These are phyloP conservation scores for Lasioglossum leucozonium DNA, from an alignment of 2,888 invertebrate genomes.

Conservation along the genomic window DNA sequence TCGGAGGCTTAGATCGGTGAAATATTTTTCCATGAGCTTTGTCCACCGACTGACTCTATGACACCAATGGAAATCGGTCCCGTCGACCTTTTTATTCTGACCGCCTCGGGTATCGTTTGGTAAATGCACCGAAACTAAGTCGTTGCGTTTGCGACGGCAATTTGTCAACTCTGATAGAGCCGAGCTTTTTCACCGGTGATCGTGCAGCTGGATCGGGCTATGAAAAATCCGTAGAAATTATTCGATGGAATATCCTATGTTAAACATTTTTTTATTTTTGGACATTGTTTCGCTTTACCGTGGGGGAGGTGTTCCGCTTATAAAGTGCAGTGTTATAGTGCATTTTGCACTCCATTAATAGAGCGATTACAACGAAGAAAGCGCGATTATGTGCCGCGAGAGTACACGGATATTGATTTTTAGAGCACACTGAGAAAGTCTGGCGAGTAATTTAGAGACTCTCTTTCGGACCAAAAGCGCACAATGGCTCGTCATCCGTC, in stretches of 20 bases:
- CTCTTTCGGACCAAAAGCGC: background rate
- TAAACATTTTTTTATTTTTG: too few relatives aligned
- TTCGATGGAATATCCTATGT: background rate
- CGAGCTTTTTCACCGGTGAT: background rate
- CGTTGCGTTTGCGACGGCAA: background rate
- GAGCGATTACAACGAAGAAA: background rate
- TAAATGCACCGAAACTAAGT: background rate
- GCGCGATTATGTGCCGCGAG: background rate
- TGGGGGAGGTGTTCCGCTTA: background rate
- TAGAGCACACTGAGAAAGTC: background rate
- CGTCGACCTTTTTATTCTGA: background rate
- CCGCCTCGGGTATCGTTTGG: background rate
- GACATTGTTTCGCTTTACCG: too few relatives aligned
- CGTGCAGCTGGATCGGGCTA: background rate
- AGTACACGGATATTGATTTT: background rate
- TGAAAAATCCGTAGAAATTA: background rate
- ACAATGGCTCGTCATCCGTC: background rate
- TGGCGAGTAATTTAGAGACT: background rate
- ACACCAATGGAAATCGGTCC: background rate
- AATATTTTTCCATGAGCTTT: background rate
- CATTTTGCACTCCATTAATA: background rate
- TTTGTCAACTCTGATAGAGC: background rate
- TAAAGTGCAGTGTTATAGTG: background rate
- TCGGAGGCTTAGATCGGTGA: background rate
- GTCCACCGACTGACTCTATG: background rate